Base-by-base conservation (phyloP, 2,113 vertebrate species). In the Sisor rabdophorus region DNA sequence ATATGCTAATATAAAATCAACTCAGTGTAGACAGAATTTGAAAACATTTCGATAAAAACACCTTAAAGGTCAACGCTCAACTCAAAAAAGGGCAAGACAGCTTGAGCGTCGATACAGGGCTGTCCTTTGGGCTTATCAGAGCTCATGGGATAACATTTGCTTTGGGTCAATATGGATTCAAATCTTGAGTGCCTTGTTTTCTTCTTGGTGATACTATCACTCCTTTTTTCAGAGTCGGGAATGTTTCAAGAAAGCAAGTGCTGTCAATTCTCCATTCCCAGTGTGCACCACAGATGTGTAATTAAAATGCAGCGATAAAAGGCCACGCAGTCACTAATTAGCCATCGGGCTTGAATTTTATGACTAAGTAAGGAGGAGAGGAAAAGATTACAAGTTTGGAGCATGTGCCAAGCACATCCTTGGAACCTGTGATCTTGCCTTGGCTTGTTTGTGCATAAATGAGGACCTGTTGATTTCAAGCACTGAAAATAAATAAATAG, bases 321-420 rank as follows among this genome's bases (percentile, higher is more conserved):
- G 87, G 84, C 82, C 59, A 78, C 24, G 6, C 81, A 89, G 86
- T 89, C 86, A 88, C 85, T 90, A 89, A 92, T 93, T 92, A 93
- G 89, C 87, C 81, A 82, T 82, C 83, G 52, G 52, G 69, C 60
- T 82, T 79, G 32, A 87, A 90, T 91, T 93, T 89, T 89, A 87
- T 68, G 52, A 85, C 89, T 90, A 89, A 91, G 89, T 48, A 72
- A 73, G 89, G 87, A 36, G n/a, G n/a, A n/a, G n/a, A n/a, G n/a
- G 84, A 83, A 84, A 81, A 30, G 84, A 84, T 89, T 91, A 93
- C 91, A 90, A 92, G 89, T 81, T 82, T 84, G 84, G 87, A 90
- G 89, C 91, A 90, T 90, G 83, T 83, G 87, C 89, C 87, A 80
- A 55, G 24, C 24, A 54, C n/a, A 52, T 22, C 69, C 24, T 54